These are phyloP conservation scores for Crenichthys baileyi DNA, from an alignment of 2,797 vertebrate species.

Conservation along the genomic window DNA sequence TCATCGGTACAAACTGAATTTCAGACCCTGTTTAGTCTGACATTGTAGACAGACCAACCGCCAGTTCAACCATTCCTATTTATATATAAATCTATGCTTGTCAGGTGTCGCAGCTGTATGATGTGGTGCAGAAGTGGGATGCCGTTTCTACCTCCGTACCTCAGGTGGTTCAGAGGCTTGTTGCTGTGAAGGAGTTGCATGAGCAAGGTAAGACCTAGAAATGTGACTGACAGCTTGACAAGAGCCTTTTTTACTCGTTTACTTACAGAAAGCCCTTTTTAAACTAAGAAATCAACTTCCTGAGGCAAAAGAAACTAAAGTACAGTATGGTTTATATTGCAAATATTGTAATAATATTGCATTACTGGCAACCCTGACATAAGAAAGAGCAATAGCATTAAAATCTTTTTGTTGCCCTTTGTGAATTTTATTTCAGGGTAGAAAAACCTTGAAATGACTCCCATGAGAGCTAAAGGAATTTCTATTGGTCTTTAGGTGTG, in stretches of 20 bases:
- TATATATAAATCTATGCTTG: neutral
- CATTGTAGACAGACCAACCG: neutral
- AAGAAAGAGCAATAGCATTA: slow-evolving; percentile 32
- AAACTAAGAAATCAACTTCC: slow-evolving; percentile 1
- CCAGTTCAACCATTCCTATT: neutral
- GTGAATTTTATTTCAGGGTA: slow-evolving; percentile 43
- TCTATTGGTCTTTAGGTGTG: slow-evolving; percentile 61
- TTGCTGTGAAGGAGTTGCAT: slow-evolving; percentile 89
- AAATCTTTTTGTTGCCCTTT: slow-evolving; percentile 32
- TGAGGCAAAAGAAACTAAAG: neutral
- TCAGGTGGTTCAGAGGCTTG: slow-evolving; percentile 90
- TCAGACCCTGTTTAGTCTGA: neutral
- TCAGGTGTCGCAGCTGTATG: slow-evolving; percentile 91
- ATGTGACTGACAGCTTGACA: neutral
- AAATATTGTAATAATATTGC: slow-evolving; percentile 38
- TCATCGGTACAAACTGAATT: neutral
- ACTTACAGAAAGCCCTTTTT: neutral
- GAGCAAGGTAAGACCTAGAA: slow-evolving; percentile 86
- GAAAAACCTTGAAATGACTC: slow-evolving; percentile 63
- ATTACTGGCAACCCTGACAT: slow-evolving; percentile 25
- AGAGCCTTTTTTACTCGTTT: neutral
- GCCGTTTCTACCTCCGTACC: slow-evolving; percentile 86
- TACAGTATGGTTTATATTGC: slow-evolving; percentile 26
- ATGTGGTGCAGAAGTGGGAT: slow-evolving; percentile 92
- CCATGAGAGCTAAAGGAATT: slow-evolving; percentile 65